Conservation (phyloP, 64 coral and sea anemone species). For the Pachyseris speciosa region DNA sequence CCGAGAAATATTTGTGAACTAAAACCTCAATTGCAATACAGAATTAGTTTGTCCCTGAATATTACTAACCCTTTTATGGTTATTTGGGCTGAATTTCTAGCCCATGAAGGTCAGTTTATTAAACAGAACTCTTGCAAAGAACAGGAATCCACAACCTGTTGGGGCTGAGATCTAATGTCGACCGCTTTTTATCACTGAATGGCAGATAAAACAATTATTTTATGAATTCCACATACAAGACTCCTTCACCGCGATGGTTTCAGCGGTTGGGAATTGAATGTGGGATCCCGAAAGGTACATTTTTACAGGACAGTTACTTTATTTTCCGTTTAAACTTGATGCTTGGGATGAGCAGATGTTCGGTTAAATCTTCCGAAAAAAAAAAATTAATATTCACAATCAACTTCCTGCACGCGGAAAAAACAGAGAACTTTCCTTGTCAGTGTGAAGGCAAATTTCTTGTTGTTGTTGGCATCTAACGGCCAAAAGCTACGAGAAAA, state of each 20-base stretch:
- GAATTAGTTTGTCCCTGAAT: no score
- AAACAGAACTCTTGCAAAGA: background rate
- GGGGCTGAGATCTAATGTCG: background rate
- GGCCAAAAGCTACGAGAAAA: background rate
- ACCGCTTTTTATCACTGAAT: no score
- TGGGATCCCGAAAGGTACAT: no score
- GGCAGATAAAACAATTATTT: no score
- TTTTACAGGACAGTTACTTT: no score
- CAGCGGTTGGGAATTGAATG: background rate
- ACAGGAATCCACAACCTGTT: background rate
- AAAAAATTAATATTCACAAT: constrained; percentile 1
- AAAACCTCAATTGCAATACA: no score
- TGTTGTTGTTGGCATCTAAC: background rate
- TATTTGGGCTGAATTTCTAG: background rate
- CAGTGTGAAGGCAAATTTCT: background rate
- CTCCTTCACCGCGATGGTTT: no score
- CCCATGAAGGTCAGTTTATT: background rate
- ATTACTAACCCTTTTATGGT: background rate
- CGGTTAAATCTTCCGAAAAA: background rate
- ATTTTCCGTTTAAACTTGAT: no score
- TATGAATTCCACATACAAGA: no score
- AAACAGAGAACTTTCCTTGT: background rate
- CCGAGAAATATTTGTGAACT: no score
- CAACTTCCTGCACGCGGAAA: background rate
- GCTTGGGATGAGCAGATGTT: background rate